Base-by-base conservation (phyloP, 2,888 invertebrate species). In the Netelia inedita region DNA sequence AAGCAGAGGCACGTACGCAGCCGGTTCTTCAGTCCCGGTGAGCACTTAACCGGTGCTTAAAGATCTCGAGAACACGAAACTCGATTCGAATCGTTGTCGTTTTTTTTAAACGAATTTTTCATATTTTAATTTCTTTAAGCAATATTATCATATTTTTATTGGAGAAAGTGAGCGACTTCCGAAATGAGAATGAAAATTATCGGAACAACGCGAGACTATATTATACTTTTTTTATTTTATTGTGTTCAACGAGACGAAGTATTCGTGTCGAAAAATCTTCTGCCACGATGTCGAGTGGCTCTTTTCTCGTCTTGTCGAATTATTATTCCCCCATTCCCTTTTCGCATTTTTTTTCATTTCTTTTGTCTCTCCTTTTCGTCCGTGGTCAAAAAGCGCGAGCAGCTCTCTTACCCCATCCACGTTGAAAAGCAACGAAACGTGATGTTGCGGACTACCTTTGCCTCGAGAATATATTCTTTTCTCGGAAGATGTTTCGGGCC, bases 151-250 rank as follows among this genome's bases (percentile, higher is more conserved):
- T 46, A 46, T 14, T 46, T 46, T 46, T 46, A 46, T 46, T 46
- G 2, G 46, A 1, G 46, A 46, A 14, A 46, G 46, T 46, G 46
- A 2, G 28, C 78, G 41, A 85, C 82, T 85, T 87, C 87, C 88
- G 85, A 82, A 83, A 81, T 75, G 43, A 66, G 83, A 85, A 86
- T 78, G 83, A 78, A 85, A 28, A 85, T 85, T 85, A 85, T 59
- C 69, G 72, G 57, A 23, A 8, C 75, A 55, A 74, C 79, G 74
- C 35, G 53, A 72, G 43, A 82, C 75, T 59, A 76, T 81, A 78
- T 83, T 74, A 83, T 86, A 71, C 5, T 79, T 71, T 14, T 63
- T 79, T 63, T 78, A 74, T 63, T 73, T n/a, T 65, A 11, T 46
- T 46, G 2, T 46, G 8, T 11, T 46, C 46, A 46, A 19, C 16